These are phyloP conservation scores for Diorhabda carinulata DNA, from an alignment of 1,140 invertebrate species.

Conservation along the genomic window DNA sequence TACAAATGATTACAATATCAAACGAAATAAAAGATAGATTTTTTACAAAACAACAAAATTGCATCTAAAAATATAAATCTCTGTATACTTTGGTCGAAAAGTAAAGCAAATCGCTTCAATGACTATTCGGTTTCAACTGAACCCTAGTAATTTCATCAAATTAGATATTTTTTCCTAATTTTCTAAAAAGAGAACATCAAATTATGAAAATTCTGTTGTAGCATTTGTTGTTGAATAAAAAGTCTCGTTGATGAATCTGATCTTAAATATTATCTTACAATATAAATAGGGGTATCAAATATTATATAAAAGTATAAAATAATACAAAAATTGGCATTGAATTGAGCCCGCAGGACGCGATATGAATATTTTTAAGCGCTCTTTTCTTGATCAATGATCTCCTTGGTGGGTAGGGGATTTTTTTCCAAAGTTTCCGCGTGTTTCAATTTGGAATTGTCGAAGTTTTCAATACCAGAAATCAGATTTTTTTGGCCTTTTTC, in stretches of 20 bases:
- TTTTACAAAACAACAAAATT: slow-evolving; percentile 11
- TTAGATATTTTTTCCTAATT: too few species aligned
- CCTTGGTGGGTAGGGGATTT: slow-evolving; percentile 78
- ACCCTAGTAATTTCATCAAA: too few species aligned
- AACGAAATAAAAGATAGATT: slow-evolving; percentile 15
- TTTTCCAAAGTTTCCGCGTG: slow-evolving; percentile 87
- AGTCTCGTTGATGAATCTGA: slow-evolving; percentile 16
- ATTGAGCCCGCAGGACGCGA: slow-evolving; percentile 21
- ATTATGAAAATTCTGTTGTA: slow-evolving; percentile 22
- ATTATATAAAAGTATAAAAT: slow-evolving; percentile 44
- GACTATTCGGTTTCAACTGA: too few species aligned
- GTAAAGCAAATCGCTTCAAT: too few species aligned
- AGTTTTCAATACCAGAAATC: slow-evolving; percentile 83
- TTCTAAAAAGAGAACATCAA: slow-evolving; percentile 25
- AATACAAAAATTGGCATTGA: slow-evolving; percentile 37
- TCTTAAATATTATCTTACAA: slow-evolving; percentile 26
- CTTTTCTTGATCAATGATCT: slow-evolving; percentile 70
- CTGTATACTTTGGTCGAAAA: slow-evolving; percentile 10
- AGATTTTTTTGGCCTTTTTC: slow-evolving; percentile 84
- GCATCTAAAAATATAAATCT: slow-evolving; percentile 22
- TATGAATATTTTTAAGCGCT: slow-evolving; percentile 36
- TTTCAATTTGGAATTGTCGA: slow-evolving; percentile 79
- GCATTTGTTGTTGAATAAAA: slow-evolving; percentile 15
- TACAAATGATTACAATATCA: slow-evolving; percentile 23
- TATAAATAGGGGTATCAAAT: slow-evolving; percentile 38